phyloP scores from a whole-genome alignment of 1,140 invertebrate genomes.

The Matsumurasca onukii region DNA sequence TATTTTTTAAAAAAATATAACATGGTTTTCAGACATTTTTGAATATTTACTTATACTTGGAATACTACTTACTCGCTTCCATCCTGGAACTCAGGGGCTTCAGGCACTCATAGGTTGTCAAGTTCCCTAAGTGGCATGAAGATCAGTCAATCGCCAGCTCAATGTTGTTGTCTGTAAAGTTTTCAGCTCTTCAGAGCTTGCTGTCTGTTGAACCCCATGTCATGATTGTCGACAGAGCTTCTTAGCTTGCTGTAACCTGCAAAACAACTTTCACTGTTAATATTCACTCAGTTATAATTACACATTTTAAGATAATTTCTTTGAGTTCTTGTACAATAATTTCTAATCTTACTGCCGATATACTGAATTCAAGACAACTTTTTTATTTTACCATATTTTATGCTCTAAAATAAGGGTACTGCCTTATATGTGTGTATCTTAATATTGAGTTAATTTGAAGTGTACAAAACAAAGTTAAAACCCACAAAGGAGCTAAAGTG shows the following conservation, averaged over 20 bases:
- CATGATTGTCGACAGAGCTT: slow-evolving; percentile 71
- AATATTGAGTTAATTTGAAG: too few species aligned
- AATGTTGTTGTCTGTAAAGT: slow-evolving; percentile 87
- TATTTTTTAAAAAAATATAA: too few species aligned
- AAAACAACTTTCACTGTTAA: slow-evolving; percentile 8
- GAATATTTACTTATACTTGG: too few species aligned
- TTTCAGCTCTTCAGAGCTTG: slow-evolving; percentile 80
- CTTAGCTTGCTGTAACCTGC: slow-evolving; percentile 60
- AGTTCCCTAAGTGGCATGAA: slow-evolving; percentile 86
- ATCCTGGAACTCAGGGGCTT: slow-evolving; percentile 56
- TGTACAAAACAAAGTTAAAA: too few species aligned
- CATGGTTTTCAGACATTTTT: too few species aligned
- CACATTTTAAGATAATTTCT: background rate
- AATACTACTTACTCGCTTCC: slow-evolving; percentile 69
- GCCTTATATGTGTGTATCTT: too few species aligned
- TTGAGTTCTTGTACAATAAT: background rate
- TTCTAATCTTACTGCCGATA: too few species aligned
- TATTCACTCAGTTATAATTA: background rate
- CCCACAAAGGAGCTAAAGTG: too few species aligned
- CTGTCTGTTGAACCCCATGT: slow-evolving; percentile 84
- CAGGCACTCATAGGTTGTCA: slow-evolving; percentile 49
- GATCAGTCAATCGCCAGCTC: slow-evolving; percentile 97
- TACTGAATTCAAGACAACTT: too few species aligned
- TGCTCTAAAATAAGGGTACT: too few species aligned
- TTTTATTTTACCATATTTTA: too few species aligned